These are phyloP conservation scores for Synanthedon andrenaeformis DNA, from an alignment of 2,888 invertebrate species.

Conservation along the genomic window DNA sequence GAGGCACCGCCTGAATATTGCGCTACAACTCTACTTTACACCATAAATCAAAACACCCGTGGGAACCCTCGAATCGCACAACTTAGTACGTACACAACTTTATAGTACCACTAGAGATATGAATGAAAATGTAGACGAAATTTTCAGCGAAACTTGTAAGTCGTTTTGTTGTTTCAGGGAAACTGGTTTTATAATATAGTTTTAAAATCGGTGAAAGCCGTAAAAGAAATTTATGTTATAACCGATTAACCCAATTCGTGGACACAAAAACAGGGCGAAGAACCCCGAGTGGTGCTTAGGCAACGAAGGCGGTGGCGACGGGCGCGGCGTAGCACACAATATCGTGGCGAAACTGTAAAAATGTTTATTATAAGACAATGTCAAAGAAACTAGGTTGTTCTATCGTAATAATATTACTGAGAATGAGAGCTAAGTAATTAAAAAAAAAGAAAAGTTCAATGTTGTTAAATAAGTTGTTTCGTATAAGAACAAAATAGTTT, in stretches of 20 bases:
- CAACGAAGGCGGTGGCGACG: slow-evolving; percentile 44
- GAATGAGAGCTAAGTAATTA: not conserved
- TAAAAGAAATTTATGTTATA: slow-evolving; percentile 69
- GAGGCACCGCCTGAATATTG: slow-evolving; percentile 3
- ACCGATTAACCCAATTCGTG: slow-evolving; percentile 71
- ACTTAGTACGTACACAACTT: slow-evolving; percentile 33
- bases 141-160: slow-evolving; percentile 27
- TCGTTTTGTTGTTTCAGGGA: slow-evolving; percentile 35
- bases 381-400: slow-evolving; percentile 53
- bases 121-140: slow-evolving; percentile 6
- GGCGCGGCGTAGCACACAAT: slow-evolving; percentile 54
- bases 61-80: slow-evolving; percentile 43
- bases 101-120: slow-evolving; percentile 25
- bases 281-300: too few relatives aligned
- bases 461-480: too few relatives aligned
- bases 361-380: slow-evolving; percentile 67
- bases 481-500: too few relatives aligned
- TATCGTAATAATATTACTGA: not conserved
- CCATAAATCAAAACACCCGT: slow-evolving; percentile 63
- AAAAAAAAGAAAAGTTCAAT: too few relatives aligned
- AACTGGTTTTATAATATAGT: slow-evolving; percentile 49
- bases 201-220: slow-evolving; percentile 19
- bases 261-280: slow-evolving; percentile 65
- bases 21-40: slow-evolving; percentile 39
- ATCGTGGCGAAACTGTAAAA: slow-evolving; percentile 64